Base-by-base conservation (phyloP, 2,113 vertebrate species). In the Garra rufa region DNA sequence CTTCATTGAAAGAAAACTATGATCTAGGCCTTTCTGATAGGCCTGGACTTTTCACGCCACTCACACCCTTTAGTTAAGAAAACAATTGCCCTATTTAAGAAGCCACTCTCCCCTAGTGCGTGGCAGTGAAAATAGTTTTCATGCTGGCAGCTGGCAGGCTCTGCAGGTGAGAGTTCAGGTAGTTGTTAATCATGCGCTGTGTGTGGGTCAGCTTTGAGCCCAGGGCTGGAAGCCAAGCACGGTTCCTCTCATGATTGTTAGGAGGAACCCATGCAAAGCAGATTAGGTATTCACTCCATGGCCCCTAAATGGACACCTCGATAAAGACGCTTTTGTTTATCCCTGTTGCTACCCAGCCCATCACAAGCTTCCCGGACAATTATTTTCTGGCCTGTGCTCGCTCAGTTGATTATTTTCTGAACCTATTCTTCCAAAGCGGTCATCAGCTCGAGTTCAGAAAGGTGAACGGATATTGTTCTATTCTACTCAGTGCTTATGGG, bases 181-280 rank as follows among this genome's bases (percentile, higher is more conserved):
- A 83, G 43, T 61, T 77, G 63, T 78, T 75, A 69, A 83, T 86
- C 79, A 67, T 83, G 4, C 57, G 9, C 50, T 84, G 26, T 50
- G 44, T 63, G 43, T 70, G 28, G 71, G 81, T 1, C 26, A 82
- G 59, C 83, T 11, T 82, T 46, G 24, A 75, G 84, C 73, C 38
- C 57, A 48, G 83, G 55, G n/a, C 26, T 76, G 13, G 84, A 73
- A 81, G 70, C 74, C 61, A 71, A n/a, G 28, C 77, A 69, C 44
- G 77, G 71, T 80, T 87, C 86, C 77, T 86, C 55, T 87, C 83
- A 65, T 59, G 70, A 65, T 55, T 88, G 89, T 89, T 69, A 88
- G 86, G 86, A 67, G 87, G 88, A 93, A 92, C 83, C 89, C 92
- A 92, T 89, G 93, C 89, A 84, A 85, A 92, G 88, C 83, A 92